Base-by-base conservation (phyloP, 1,140 invertebrate species). In the Carposina sasakii region DNA sequence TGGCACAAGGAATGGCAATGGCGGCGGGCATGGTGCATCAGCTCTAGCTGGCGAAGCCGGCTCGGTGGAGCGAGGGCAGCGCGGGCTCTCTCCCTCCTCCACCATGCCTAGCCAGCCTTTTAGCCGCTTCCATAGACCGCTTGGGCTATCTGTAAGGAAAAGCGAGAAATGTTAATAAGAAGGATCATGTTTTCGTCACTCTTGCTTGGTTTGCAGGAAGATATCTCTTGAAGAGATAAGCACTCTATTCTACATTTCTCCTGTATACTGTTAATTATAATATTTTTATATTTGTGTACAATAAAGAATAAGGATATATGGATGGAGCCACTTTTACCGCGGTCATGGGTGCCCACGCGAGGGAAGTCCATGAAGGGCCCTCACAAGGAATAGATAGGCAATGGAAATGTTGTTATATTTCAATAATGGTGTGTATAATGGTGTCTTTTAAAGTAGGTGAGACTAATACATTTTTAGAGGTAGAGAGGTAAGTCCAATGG, bases 1-100 rank as follows among this genome's bases (percentile, higher is more conserved):
- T 40, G 88, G 90, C 54, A 92, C 90, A 43, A 91, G 81, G 71
- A 91, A 92, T 17, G 90, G 90, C 83, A 91, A 87, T 12, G 90
- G 90, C n/a, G 90, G 90, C 6, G 90, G 90, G 58, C 90, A 91
- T 1, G 90, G 89, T 17, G 89, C 90, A 42, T 89, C 30, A 77
- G 89, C 60, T 72, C 89, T 68, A 75, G 89, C 89, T 2, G 91
- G 85, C 2, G 90, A 90, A 44, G 90, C 90, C 19, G 89, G 90
- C 41, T 90, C 78, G 21, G 89, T 85, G 30, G 90, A 91, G 59
- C 91, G 90, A 0, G 91, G 91, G 62, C 91, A 92, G 54, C 90
- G 89, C 0, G 90, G 90, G 6, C 89, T 86, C 49, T 73, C 76
- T 0, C 86, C 87, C 24, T 87, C 85, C 26, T 88, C 88, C 26